phyloP scores from a whole-genome alignment of 2,113 vertebrate species.

The Hemibagrus wyckioides region DNA sequence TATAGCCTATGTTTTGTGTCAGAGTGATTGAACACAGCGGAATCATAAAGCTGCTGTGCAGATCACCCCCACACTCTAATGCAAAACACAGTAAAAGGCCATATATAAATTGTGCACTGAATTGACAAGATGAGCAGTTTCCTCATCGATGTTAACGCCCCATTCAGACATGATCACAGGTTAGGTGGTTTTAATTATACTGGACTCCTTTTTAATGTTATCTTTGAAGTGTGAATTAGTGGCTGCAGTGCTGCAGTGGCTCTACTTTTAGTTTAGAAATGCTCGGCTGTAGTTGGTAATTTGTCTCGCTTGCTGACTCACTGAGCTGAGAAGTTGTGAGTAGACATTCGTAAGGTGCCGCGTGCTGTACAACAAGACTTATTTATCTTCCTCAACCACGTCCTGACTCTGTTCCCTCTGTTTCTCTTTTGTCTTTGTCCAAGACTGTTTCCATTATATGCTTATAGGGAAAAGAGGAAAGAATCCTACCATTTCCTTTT shows the following conservation, averaged over 20 bases:
- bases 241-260: not conserved
- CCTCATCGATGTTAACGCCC: conserved; percentile 11
- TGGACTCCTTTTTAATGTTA: not conserved
- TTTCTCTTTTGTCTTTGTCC: not conserved
- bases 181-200: conserved; percentile 1
- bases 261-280: conserved; percentile 14
- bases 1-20: not conserved
- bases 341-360: conserved; percentile 1
- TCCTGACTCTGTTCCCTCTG: conserved; percentile 8
- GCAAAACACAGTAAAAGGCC: not conserved
- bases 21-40: not conserved
- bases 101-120: not conserved
- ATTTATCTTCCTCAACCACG: not conserved
- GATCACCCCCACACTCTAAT: not conserved
- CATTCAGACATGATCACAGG: not conserved
- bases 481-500: not conserved
- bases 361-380: conserved; percentile 10
- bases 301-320: conserved; percentile 48
- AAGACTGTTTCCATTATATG: not conserved
- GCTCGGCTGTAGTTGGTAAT: conserved; percentile 18
- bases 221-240: conserved; percentile 1
- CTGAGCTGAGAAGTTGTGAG: conserved; percentile 25
- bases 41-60: not conserved
- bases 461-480: not conserved
- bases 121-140: not conserved